Evolutionary conservation across 1,140 invertebrate species (phyloP).

Genomic region (Rhynchophorus ferrugineus): DNA sequence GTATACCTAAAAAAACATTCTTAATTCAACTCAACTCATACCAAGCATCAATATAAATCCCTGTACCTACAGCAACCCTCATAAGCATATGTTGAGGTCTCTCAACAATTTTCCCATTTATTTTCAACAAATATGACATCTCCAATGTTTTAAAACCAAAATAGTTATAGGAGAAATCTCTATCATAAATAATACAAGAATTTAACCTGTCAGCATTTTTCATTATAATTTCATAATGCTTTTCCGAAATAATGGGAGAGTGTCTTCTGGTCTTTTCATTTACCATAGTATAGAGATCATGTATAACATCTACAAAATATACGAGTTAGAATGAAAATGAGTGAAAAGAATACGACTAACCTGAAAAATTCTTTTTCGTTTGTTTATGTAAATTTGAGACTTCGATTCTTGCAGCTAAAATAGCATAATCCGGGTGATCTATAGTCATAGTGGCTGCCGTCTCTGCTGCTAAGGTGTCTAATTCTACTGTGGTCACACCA

Average conservation of each 20-base stretch:
- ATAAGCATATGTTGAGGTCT: slow-evolving; percentile 98
- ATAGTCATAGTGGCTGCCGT: slow-evolving; percentile 94
- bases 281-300: slow-evolving; percentile 72
- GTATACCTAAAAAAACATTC: slow-evolving; percentile 52
- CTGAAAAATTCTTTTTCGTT: slow-evolving; percentile 82
- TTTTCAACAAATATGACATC: slow-evolving; percentile 89
- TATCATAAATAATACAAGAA: slow-evolving; percentile 95
- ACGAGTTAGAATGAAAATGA: neutral
- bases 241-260: slow-evolving; percentile 80
- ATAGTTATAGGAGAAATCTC: slow-evolving; percentile 96
- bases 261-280: slow-evolving; percentile 63
- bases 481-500: slow-evolving; percentile 91
- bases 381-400: slow-evolving; percentile 98
- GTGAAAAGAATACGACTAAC: slow-evolving; percentile 44
- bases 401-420: slow-evolving; percentile 90
- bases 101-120: slow-evolving; percentile 90
- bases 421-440: slow-evolving; percentile 94
- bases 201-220: slow-evolving; percentile 83
- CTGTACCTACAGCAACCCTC: slow-evolving; percentile 89
- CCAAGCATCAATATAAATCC: neutral
- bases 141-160: slow-evolving; percentile 99
- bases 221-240: slow-evolving; percentile 76
- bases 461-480: slow-evolving; percentile 96
- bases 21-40: neutral
- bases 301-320: slow-evolving; percentile 71